phyloP scores from a whole-genome alignment of 2,888 invertebrate species.

The Protophormia terraenovae region DNA sequence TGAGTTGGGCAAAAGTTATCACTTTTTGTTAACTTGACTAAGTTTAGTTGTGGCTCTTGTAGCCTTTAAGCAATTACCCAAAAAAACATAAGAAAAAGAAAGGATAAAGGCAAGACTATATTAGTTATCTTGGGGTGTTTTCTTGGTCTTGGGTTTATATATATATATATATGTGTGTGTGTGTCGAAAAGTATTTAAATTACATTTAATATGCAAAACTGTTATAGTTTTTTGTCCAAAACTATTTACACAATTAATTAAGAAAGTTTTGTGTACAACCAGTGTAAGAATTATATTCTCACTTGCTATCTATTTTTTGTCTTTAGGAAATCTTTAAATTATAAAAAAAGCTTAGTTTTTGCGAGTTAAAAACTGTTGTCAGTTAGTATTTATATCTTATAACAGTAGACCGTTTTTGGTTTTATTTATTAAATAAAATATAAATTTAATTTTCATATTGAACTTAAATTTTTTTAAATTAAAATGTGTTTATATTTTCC shows the following conservation, averaged over 20 bases:
- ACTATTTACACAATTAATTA: slow-evolving; percentile 67
- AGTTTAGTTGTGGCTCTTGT: slow-evolving; percentile 25
- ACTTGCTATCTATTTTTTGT: background rate
- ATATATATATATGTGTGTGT: background rate
- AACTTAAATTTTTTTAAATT: slow-evolving; percentile 9
- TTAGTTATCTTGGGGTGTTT: slow-evolving; percentile 32
- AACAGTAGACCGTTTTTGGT: background rate
- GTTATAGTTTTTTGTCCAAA: slow-evolving; percentile 56
- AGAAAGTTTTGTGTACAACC: slow-evolving; percentile 53
- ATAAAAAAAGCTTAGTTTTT: slow-evolving; percentile 26
- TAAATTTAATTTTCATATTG: background rate
- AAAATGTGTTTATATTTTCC: background rate
- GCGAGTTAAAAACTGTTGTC: background rate
- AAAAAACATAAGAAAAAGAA: background rate
- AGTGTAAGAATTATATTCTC: slow-evolving; percentile 42
- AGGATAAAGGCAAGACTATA: slow-evolving; percentile 38
- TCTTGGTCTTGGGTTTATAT: background rate
- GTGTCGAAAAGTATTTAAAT: slow-evolving; percentile 61
- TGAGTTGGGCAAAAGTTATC: slow-evolving; percentile 50
- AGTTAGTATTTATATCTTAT: background rate
- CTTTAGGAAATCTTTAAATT: slow-evolving; percentile 31
- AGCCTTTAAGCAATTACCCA: slow-evolving; percentile 49
- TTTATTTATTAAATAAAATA: background rate
- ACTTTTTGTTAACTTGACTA: slow-evolving; percentile 48
- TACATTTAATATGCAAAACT: slow-evolving; percentile 65